Evolutionary conservation across 2,797 vertebrate species (phyloP).

Genomic region (Sparus aurata): DNA sequence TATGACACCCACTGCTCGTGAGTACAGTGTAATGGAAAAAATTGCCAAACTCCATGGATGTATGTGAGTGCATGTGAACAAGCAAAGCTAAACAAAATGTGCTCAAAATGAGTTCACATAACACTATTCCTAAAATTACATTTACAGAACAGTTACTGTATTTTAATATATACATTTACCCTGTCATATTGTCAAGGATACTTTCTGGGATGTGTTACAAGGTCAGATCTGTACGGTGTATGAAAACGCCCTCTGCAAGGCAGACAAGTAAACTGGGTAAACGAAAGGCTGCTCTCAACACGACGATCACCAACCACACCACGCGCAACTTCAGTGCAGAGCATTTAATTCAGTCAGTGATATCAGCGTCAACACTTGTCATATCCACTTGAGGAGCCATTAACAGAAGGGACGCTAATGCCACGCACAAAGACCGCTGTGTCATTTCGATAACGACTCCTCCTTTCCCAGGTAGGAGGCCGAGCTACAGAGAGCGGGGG

Average conservation of each 20-base stretch:
- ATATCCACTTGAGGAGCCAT: slow-evolving; percentile 49
- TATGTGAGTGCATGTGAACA: background rate
- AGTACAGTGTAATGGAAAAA: background rate
- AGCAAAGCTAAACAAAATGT: background rate
- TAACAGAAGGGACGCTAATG: slow-evolving; percentile 39
- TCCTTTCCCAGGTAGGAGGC: slow-evolving; percentile 51
- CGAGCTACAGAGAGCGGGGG: background rate
- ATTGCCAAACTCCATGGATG: no score
- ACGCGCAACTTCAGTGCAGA: slow-evolving; percentile 8
- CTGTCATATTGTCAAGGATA: background rate
- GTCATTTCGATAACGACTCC: slow-evolving; percentile 35
- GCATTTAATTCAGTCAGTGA: slow-evolving; percentile 35
- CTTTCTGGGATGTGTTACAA: slow-evolving; percentile 2
- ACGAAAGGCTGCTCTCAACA: slow-evolving; percentile 30
- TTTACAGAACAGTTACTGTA: no score
- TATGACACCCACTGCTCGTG: background rate
- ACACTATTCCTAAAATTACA: no score
- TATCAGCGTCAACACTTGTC: slow-evolving; percentile 38
- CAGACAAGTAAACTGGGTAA: slow-evolving; percentile 19
- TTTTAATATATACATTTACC: no score
- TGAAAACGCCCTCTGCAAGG: slow-evolving; percentile 14
- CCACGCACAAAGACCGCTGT: slow-evolving; percentile 19
- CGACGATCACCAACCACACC: slow-evolving; percentile 38
- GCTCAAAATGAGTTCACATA: no score
- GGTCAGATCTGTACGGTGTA: background rate